Conservation (phyloP, 2,113 vertebrate species). For the Falcunculus frontatus region DNA sequence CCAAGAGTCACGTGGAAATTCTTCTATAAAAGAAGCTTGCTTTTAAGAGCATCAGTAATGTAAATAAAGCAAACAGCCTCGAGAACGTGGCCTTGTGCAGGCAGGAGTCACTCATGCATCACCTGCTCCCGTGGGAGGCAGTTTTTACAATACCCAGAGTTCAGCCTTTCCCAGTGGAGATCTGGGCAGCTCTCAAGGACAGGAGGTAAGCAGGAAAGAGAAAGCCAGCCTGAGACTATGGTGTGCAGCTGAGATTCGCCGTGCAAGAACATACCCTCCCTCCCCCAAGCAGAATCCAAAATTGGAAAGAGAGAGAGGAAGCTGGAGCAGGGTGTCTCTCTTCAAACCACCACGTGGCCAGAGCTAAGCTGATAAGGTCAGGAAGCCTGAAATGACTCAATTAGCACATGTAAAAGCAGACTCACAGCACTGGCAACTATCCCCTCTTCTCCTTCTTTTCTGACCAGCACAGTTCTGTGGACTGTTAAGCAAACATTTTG, state of each 20-base stretch:
- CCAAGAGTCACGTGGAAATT: neutral
- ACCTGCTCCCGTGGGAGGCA: neutral
- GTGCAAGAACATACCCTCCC: neutral
- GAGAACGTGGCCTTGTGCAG: neutral
- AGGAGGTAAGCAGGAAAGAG: neutral
- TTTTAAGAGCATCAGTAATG: neutral
- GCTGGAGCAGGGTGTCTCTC: neutral
- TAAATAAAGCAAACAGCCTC: neutral
- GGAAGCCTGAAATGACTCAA: neutral
- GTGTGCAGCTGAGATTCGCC: neutral
- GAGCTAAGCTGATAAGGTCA: neutral
- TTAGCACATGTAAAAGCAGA: neutral
- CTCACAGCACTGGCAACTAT: neutral
- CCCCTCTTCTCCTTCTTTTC: neutral
- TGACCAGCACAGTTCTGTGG: neutral
- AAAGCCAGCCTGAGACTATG: neutral
- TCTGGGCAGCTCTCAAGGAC: neutral
- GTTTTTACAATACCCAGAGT: neutral
- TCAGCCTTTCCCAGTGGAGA: neutral
- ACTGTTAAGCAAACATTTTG: neutral
- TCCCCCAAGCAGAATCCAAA: neutral
- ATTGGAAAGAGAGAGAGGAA: constrained; percentile 4
- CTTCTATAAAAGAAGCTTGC: neutral
- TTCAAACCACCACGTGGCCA: neutral
- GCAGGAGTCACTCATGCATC: neutral